These are phyloP conservation scores for Chloropsis hardwickii DNA, from an alignment of 2,113 vertebrate species.

Conservation along the genomic window DNA sequence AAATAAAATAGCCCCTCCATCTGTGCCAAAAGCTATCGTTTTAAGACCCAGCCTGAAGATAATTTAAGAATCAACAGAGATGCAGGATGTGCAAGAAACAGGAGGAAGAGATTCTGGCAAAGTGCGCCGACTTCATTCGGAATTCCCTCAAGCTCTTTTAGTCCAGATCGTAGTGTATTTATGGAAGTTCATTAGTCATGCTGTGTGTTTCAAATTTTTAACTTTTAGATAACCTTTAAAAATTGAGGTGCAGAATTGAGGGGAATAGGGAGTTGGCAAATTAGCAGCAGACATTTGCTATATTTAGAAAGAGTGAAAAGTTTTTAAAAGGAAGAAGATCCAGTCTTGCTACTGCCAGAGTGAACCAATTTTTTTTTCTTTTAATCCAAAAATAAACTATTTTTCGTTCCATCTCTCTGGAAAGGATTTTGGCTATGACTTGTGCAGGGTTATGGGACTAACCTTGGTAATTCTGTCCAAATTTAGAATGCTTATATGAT, in stretches of 20 bases:
- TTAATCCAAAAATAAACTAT: background rate
- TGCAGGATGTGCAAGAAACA: background rate
- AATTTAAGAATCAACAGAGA: background rate
- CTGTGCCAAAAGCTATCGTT: background rate
- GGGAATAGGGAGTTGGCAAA: background rate
- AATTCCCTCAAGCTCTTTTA: background rate
- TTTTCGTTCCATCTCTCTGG: background rate
- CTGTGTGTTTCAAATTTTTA: background rate
- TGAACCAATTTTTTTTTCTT: background rate
- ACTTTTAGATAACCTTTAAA: slow-evolving; percentile 16
- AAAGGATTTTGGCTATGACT: background rate
- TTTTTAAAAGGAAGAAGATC: background rate
- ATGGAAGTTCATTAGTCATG: background rate
- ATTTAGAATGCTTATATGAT: background rate
- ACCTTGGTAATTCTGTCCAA: background rate
- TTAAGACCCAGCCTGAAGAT: background rate
- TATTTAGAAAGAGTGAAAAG: background rate
- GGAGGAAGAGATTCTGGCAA: background rate
- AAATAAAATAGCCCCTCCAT: background rate
- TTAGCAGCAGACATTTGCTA: background rate
- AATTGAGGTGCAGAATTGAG: background rate
- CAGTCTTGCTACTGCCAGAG: background rate
- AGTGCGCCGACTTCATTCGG: background rate
- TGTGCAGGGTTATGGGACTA: background rate
- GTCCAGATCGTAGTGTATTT: background rate